Evolutionary conservation across 2,888 invertebrate species (phyloP).

Genomic region (Chrysolina oricalcia): DNA sequence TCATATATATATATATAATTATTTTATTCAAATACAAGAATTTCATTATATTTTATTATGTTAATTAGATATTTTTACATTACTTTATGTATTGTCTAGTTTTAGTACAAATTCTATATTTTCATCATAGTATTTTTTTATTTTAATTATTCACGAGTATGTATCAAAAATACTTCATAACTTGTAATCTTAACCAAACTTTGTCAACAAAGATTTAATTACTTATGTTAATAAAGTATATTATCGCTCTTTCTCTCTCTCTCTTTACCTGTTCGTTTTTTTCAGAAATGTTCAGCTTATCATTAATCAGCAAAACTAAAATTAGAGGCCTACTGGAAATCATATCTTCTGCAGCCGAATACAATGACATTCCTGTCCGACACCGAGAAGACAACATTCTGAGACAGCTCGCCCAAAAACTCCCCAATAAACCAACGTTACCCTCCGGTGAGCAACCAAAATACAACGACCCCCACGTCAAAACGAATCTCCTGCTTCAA

Average conservation of each 20-base stretch:
- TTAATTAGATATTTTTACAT: no score
- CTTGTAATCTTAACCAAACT: no score
- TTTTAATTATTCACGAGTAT: no score
- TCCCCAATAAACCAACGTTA: constrained; percentile 78
- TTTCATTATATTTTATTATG: no score
- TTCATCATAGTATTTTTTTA: no score
- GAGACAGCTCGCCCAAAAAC: constrained; percentile 73
- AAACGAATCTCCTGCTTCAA: constrained; percentile 95
- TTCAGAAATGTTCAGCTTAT: constrained; percentile 97
- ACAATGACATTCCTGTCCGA: constrained; percentile 93
- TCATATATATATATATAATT: no score
- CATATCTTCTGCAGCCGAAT: constrained; percentile 97
- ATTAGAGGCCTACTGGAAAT: constrained; percentile 97
- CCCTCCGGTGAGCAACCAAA: constrained; percentile 79
- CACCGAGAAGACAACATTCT: constrained; percentile 96
- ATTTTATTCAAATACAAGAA: no score
- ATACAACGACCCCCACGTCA: constrained; percentile 97
- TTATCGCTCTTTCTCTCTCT: constrained; percentile 2
- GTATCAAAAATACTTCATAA: no score
- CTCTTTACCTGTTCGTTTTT: constrained; percentile 46
- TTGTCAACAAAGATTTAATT: no score
- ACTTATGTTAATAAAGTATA: no score
- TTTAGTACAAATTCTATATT: no score
- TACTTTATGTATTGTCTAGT: no score
- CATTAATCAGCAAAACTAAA: constrained; percentile 97